Conservation (phyloP, 2,888 invertebrate genomes). For the Microctonus brassicae region DNA sequence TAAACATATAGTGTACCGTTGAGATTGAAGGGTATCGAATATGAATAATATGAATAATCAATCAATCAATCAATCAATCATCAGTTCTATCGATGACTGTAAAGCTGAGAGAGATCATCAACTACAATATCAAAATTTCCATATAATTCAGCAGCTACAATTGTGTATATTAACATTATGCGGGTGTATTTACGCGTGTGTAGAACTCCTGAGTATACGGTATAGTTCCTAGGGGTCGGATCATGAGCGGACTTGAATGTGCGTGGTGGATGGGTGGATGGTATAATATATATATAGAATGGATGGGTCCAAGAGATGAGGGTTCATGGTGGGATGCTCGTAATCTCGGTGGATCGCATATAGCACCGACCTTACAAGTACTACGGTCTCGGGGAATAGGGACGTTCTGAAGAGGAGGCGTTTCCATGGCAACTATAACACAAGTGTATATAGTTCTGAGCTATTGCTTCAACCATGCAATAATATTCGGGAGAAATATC, state of each 20-base stretch:
- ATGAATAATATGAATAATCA: too few species aligned
- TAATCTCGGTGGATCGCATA: constrained; percentile 47
- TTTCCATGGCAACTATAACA: constrained; percentile 55
- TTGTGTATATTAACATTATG: neutral
- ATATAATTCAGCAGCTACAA: neutral
- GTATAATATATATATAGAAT: constrained; percentile 15
- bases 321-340: constrained; percentile 43
- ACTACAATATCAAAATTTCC: neutral
- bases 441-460: constrained; percentile 33
- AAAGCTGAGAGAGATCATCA: neutral
- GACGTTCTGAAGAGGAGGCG: constrained; percentile 48
- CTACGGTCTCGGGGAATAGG: constrained; percentile 21
- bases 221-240: constrained; percentile 4
- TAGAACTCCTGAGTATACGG: neutral
- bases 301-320: constrained; percentile 29
- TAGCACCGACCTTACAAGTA: constrained; percentile 42
- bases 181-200: neutral
- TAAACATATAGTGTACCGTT: too few species aligned
- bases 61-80: too few species aligned
- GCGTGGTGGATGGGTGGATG: neutral
- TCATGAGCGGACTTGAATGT: neutral
- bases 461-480: constrained; percentile 22
- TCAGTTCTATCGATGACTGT: neutral
- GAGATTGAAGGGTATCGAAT: too few species aligned
- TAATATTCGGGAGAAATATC: constrained; percentile 7